Percentiles rank a stretch among this genome's conserved stretches.
Evolutionary conservation across 2,797 vertebrate genomes (phyloP).

Genomic region (Bovichtus diacanthus): DNA sequence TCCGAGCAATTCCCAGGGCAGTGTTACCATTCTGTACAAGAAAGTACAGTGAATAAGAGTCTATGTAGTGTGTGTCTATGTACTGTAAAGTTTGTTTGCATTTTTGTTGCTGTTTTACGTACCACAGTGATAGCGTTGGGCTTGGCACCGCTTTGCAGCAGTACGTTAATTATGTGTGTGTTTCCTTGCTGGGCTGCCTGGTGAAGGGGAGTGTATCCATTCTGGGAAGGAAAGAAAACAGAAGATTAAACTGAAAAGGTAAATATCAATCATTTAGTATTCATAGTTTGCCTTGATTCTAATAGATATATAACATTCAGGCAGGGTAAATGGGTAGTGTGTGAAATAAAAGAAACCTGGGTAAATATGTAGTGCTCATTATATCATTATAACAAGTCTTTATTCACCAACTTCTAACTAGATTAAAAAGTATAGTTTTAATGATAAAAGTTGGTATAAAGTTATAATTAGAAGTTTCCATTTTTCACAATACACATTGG

Average conservation of each 20-base stretch:
- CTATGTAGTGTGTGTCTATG: too few relatives aligned
- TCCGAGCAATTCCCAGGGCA: conserved; percentile 94
- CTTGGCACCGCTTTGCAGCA: conserved; percentile 94
- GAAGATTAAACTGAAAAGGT: neutral
- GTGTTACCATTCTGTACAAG: conserved; percentile 95
- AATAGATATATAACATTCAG: neutral
- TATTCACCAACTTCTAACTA: neutral
- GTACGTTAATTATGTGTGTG: conserved; percentile 96
- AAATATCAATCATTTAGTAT: neutral
- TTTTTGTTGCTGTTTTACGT: conserved; percentile 50
- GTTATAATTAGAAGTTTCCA: neutral
- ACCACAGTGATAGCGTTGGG: conserved; percentile 95
- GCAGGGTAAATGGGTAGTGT: neutral
- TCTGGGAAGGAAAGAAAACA: conserved; percentile 81
- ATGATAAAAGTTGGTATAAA: neutral
- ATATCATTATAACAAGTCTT: neutral
- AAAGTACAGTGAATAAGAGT: neutral
- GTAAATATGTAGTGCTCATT: neutral
- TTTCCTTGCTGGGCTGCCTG: conserved; percentile 99
- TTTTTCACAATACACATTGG: neutral
- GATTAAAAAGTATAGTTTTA: neutral
- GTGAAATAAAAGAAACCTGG: neutral
- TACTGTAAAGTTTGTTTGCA: neutral
- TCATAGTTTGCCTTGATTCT: neutral
- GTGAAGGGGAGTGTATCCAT: conserved; percentile 96